Evolutionary conservation across 1,140 invertebrate species (phyloP).

Genomic region (Cotesia vestalis): DNA sequence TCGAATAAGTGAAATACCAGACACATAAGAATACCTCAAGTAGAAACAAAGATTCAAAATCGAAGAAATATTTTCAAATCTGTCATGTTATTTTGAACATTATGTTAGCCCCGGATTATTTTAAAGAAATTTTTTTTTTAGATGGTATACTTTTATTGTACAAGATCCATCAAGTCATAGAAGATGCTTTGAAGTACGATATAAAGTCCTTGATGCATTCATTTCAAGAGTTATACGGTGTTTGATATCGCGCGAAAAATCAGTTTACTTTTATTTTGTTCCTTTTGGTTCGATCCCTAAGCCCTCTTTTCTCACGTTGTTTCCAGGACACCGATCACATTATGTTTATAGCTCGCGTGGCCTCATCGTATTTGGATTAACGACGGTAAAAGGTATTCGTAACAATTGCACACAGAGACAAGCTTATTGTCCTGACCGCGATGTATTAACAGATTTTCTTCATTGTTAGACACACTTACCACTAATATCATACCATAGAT

Average conservation of each 20-base stretch:
- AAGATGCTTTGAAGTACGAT: constrained; percentile 23
- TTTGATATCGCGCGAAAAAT: constrained; percentile 52
- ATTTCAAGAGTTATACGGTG: constrained; percentile 31
- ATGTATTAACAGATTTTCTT: constrained; percentile 54
- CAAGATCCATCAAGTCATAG: constrained; percentile 39
- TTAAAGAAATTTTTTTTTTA: too few relatives aligned
- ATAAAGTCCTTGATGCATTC: constrained; percentile 34
- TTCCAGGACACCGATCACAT: constrained; percentile 51
- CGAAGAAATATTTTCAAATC: too few relatives aligned
- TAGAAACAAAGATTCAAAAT: too few relatives aligned
- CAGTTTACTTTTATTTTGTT: constrained; percentile 45
- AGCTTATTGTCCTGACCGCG: constrained; percentile 47
- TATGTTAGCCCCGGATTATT: too few relatives aligned
- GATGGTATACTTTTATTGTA: neutral
- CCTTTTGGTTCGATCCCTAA: constrained; percentile 25
- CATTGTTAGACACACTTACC: constrained; percentile 47
- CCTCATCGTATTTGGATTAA: constrained; percentile 56
- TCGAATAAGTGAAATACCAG: too few relatives aligned
- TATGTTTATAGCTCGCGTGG: constrained; percentile 42
- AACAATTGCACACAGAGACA: constrained; percentile 48
- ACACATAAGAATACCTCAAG: too few relatives aligned
- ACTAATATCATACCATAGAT: neutral
- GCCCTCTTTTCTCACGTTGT: constrained; percentile 34
- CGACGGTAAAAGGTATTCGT: constrained; percentile 56
- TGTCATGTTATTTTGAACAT: too few relatives aligned